Evolutionary conservation across 2,797 vertebrate species (phyloP).

Genomic region (Odontamblyopus lacepedii): DNA sequence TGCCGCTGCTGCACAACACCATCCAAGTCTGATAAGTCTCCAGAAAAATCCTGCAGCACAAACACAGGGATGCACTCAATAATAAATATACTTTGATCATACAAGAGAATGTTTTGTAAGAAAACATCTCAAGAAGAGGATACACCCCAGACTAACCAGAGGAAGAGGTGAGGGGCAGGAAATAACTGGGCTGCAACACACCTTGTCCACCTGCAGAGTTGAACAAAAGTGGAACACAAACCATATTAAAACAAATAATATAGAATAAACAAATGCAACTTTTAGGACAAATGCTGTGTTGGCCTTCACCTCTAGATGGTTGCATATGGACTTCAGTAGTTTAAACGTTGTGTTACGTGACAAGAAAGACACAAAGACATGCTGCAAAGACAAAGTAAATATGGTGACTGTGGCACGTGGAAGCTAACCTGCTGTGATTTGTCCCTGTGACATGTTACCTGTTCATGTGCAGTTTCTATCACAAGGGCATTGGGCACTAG

Average conservation of each 20-base stretch:
- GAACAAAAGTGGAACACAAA: background rate
- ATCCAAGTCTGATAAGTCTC: constrained; percentile 85
- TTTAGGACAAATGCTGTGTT: background rate
- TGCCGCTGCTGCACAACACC: constrained; percentile 81
- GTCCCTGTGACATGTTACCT: constrained; percentile 75
- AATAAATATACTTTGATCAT: background rate
- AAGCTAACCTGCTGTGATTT: background rate
- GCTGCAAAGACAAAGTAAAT: constrained; percentile 79
- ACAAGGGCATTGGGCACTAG: constrained; percentile 94
- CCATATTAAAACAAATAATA: background rate
- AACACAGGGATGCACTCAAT: constrained; percentile 16
- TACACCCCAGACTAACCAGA: constrained; percentile 76
- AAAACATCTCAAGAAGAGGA: constrained; percentile 26
- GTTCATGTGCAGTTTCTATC: constrained; percentile 84
- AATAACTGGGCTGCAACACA: constrained; percentile 78
- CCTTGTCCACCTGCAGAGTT: constrained; percentile 76
- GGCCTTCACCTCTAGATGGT: constrained; percentile 85
- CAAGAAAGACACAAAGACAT: constrained; percentile 92
- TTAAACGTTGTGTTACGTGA: constrained; percentile 95
- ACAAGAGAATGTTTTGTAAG: constrained; percentile 20
- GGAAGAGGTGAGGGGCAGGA: constrained; percentile 84
- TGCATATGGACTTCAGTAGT: constrained; percentile 86
- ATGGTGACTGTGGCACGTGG: constrained; percentile 5
- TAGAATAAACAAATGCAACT: background rate
- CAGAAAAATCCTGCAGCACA: constrained; percentile 80